Evolutionary conservation across 2,888 invertebrate species (phyloP).

Genomic region (Harmothoe impar): DNA sequence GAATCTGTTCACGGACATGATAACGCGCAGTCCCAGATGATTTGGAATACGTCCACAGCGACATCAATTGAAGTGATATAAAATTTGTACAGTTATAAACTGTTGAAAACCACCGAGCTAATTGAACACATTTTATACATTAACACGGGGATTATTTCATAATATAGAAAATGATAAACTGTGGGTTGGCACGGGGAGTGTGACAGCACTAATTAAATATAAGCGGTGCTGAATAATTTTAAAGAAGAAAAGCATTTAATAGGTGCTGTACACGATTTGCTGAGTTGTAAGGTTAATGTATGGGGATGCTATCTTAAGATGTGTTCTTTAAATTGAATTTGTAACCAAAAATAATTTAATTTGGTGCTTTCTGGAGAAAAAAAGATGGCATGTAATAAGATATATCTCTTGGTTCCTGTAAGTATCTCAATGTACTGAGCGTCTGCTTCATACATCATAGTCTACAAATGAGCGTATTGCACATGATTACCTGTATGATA

Average conservation of each 20-base stretch:
- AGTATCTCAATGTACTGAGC: neutral
- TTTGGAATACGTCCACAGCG: neutral
- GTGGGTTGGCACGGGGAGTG: neutral
- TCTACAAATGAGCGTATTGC: neutral
- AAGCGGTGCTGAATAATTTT: neutral
- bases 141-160: neutral
- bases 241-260: neutral
- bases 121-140: neutral
- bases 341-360: no score
- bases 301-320: neutral
- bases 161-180: neutral
- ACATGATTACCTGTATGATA: neutral
- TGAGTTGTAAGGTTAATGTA: neutral
- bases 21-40: neutral
- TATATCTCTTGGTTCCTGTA: neutral
- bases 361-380: no score
- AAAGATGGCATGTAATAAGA: neutral
- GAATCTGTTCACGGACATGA: neutral
- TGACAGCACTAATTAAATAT: neutral
- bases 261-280: slow-evolving; percentile 24
- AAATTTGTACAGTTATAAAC: slow-evolving; percentile 5
- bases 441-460: neutral
- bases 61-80: neutral
- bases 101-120: neutral
- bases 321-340: neutral